phyloP scores from a whole-genome alignment of 1,140 invertebrate species.

The Papilio glaucus region DNA sequence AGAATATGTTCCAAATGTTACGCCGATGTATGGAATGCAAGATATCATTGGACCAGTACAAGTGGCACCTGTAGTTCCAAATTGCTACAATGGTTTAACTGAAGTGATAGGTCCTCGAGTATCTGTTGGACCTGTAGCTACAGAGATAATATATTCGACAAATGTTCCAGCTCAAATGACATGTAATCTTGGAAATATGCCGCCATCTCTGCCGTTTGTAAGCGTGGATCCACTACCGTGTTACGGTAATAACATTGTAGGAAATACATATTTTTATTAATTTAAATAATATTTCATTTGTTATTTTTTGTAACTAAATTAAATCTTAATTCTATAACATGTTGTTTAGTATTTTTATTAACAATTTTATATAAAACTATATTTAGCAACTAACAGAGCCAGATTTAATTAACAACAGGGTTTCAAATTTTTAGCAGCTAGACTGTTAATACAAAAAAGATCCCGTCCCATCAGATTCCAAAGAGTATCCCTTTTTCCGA shows the following conservation, averaged over 20 bases:
- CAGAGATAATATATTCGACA: slow-evolving; percentile 52
- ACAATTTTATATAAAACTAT: no score
- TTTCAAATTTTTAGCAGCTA: no score
- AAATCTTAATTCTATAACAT: neutral
- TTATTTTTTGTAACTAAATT: slow-evolving; percentile 13
- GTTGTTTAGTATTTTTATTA: neutral
- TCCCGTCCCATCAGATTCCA: no score
- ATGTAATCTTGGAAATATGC: slow-evolving; percentile 53
- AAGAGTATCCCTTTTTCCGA: no score
- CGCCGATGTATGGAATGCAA: slow-evolving; percentile 38
- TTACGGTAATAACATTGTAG: slow-evolving; percentile 28
- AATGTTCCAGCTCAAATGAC: slow-evolving; percentile 54
- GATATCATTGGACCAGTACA: slow-evolving; percentile 45
- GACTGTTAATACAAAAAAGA: no score
- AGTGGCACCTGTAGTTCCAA: slow-evolving; percentile 41
- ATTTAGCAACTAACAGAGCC: no score
- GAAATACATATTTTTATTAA: slow-evolving; percentile 37
- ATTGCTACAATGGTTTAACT: slow-evolving; percentile 41
- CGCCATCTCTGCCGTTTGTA: slow-evolving; percentile 47
- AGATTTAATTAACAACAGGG: no score
- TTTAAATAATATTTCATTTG: slow-evolving; percentile 13
- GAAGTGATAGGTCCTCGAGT: slow-evolving; percentile 38
- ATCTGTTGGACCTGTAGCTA: slow-evolving; percentile 37
- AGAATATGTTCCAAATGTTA: slow-evolving; percentile 42
- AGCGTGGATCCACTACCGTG: slow-evolving; percentile 52